Percentiles rank a stretch among this genome's conserved stretches.
Evolutionary conservation across 1,140 invertebrate species (phyloP).

Genomic region (Drosophila nigrodunni): DNA sequence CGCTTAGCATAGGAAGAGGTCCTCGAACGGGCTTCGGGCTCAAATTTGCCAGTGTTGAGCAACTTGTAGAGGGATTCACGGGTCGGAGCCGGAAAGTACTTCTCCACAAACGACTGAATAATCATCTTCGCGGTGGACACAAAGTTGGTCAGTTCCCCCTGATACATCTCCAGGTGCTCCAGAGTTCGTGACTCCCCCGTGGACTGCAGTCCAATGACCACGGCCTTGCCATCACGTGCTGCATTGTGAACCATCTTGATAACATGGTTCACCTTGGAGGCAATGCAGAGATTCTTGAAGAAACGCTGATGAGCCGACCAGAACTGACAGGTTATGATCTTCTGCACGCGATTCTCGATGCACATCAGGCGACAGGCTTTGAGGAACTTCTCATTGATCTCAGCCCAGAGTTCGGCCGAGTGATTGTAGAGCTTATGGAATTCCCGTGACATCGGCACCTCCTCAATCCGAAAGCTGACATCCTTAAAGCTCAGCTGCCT

Average conservation of each 20-base stretch:
- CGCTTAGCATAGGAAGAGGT: constrained; percentile 17
- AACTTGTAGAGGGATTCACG: constrained; percentile 90
- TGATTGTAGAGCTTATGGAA: constrained; percentile 96
- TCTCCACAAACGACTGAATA: constrained; percentile 96
- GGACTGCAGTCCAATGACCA: constrained; percentile 99
- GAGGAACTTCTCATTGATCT: constrained; percentile 96
- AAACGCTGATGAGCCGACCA: constrained; percentile 99
- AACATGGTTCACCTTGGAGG: constrained; percentile 95
- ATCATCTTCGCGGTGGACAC: constrained; percentile 99
- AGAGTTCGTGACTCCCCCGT: constrained; percentile 98
- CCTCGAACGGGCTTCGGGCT: constrained; percentile 58
- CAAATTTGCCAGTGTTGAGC: constrained; percentile 70
- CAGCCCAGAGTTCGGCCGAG: constrained; percentile 97
- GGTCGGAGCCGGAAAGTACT: constrained; percentile 98
- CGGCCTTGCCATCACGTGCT: constrained; percentile 97
- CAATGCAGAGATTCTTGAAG: constrained; percentile 99
- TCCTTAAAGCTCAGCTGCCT: constrained; percentile 98
- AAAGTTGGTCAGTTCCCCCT: constrained; percentile 97
- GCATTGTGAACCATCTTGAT: constrained; percentile 94
- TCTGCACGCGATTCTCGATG: constrained; percentile 95
- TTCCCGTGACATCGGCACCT: constrained; percentile 94
- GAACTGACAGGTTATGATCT: constrained; percentile 98
- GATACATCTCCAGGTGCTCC: constrained; percentile 96
- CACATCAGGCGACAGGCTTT: constrained; percentile 97
- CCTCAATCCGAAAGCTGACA: constrained; percentile 98